These are phyloP conservation scores for Eudemis profundana DNA, from an alignment of 2,888 invertebrate genomes.

Conservation along the genomic window DNA sequence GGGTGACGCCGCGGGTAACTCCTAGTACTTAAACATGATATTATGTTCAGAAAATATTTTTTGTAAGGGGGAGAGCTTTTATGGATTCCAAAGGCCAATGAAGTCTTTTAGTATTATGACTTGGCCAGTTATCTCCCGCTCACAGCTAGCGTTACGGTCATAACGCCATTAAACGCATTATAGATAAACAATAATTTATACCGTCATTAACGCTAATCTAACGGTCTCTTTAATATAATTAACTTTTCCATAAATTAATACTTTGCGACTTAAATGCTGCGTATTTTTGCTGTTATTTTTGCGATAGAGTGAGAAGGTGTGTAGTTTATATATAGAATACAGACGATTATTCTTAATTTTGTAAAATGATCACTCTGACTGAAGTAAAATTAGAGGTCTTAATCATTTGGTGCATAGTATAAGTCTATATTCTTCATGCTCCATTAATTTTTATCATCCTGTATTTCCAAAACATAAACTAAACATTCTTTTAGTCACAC, in stretches of 20 bases:
- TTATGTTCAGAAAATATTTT: too few species aligned
- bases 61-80: too few species aligned
- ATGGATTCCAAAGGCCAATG: neutral
- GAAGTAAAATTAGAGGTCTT: too few species aligned
- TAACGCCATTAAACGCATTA: conserved; percentile 16
- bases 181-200: conserved; percentile 20
- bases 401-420: too few species aligned
- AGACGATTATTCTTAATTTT: too few species aligned
- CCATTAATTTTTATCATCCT: too few species aligned
- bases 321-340: neutral
- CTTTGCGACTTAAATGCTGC: neutral
- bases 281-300: neutral
- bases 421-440: too few species aligned
- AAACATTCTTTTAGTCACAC: too few species aligned
- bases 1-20: too few species aligned
- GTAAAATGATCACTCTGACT: too few species aligned
- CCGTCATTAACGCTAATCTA: conserved; percentile 21
- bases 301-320: neutral
- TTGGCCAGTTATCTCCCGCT: neutral
- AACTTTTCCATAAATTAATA: neutral
- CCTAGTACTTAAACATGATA: too few species aligned
- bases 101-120: neutral
- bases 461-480: too few species aligned
- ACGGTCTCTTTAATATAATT: conserved; percentile 4
- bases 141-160: neutral